phyloP scores from a whole-genome alignment of 1,140 invertebrate species.

The Andrena cerasifolii region DNA sequence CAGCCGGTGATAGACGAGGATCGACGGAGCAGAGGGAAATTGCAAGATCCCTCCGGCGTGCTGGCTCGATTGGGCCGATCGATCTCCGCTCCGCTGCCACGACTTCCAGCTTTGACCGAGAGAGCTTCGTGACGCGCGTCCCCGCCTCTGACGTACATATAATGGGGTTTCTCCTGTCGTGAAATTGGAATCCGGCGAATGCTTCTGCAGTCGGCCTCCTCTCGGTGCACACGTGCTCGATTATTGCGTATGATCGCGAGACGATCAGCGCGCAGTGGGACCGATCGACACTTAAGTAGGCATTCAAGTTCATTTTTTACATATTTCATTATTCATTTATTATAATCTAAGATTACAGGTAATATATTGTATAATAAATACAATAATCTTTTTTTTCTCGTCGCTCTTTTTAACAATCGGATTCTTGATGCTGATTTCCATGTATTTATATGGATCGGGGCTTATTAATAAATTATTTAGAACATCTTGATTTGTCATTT shows the following conservation, averaged over 20 bases:
- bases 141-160: conserved; percentile 57
- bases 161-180: conserved; percentile 52
- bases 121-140: conserved; percentile 41
- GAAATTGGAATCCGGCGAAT: conserved; percentile 64
- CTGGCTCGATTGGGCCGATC: conserved; percentile 49
- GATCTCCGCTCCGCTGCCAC: conserved; percentile 36
- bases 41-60: conserved; percentile 3
- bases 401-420: too few relatives aligned
- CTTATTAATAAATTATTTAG: too few relatives aligned
- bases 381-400: too few relatives aligned
- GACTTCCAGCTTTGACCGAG: conserved; percentile 60
- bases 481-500: too few relatives aligned
- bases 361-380: too few relatives aligned
- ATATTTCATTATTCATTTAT: too few relatives aligned
- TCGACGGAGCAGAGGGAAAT: conserved; percentile 8
- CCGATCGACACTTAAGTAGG: too few relatives aligned
- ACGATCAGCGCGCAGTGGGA: too few relatives aligned
- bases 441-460: too few relatives aligned
- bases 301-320: too few relatives aligned
- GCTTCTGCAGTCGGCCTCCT: conserved; percentile 36
- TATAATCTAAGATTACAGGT: too few relatives aligned
- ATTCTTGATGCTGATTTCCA: too few relatives aligned
- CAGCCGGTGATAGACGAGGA: conserved; percentile 42
- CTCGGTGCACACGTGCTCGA: conserved; percentile 34
- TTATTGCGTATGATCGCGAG: conserved; percentile 30